phyloP scores from a whole-genome alignment of 2,113 vertebrate species.

The Turdus rufiventris region DNA sequence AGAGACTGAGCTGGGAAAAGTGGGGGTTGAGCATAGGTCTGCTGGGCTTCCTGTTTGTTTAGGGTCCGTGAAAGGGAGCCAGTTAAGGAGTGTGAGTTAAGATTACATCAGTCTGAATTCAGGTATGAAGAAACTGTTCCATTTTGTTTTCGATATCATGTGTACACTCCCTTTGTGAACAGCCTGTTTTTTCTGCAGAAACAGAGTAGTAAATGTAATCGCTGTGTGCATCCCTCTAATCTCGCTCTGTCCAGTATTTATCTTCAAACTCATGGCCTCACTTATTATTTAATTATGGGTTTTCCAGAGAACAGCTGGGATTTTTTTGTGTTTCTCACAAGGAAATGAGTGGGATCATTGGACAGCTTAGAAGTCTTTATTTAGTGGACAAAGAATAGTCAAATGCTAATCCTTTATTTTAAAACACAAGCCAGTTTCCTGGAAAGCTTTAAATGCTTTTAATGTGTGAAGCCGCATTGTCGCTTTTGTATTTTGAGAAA shows the following conservation, averaged over 20 bases:
- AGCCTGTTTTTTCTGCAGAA: not conserved
- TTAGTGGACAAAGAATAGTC: not conserved
- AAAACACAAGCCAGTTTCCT: not conserved
- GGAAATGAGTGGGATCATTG: not conserved
- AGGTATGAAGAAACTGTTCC: not conserved
- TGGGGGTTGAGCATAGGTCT: not conserved
- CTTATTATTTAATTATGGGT: not conserved
- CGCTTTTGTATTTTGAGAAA: not conserved
- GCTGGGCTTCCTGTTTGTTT: not conserved
- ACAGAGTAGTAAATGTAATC: not conserved
- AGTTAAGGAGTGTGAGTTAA: not conserved
- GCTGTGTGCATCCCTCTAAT: not conserved
- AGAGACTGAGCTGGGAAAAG: not conserved
- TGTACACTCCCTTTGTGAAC: not conserved
- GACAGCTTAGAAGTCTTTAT: not conserved
- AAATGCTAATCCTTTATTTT: not conserved
- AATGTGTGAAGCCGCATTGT: not conserved
- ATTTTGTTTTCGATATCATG: not conserved
- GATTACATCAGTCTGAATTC: not conserved
- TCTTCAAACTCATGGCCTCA: not conserved
- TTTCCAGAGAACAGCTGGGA: constrained; percentile 35
- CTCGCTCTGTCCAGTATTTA: not conserved
- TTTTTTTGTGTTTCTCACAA: not conserved
- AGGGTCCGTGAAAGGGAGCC: not conserved
- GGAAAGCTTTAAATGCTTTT: not conserved